Base-by-base conservation (phyloP, 2,888 invertebrate genomes). In the Pachymerium ferrugineum region DNA sequence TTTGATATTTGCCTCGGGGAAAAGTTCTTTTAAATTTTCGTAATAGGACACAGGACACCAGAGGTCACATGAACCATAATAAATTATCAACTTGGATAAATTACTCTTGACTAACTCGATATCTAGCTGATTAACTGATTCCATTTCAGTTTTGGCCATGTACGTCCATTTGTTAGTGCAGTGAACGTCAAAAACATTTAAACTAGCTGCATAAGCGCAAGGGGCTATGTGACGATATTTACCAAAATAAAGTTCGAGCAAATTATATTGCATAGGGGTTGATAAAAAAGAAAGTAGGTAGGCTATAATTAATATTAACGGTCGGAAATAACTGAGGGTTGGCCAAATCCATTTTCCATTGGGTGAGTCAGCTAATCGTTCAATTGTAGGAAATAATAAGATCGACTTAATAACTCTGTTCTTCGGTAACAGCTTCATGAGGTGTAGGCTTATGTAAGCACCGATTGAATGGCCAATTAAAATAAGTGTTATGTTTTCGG, bases 391-490 rank as follows among this genome's bases (percentile, higher is more conserved):
- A 83, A 94, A 95, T 1, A 97, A 83, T 76, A 94, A 83, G 82
- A 78, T 85, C 81, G 79, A 91, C 82, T 31, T 83, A 68, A 30
- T 80, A 4, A 86, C 83, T 76, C 88, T 73, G 22, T 79, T 75
- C 16, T 80, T 77, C n/a, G 78, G 76, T 30, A 83, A 77, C 22
- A 78, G 83, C 77, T 89, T 86, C 30, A 92, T 80, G 70, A 93
- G 81, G 80, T 94, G 89, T 74, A 94, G 80, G 76, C 89, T 86
- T 79, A 94, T 88, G 88, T 94, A 93, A 73, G 90, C 87, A 3
- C 97, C 97, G 79, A 96, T 92, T 0, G 96, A 96, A 85, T 97
- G 96, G 1, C 93, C 94, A 78, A 96, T 86, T 42, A 96, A 83
- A 82, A 93, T 90, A 47, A 97, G 81, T 80, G 86, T 89, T n/a